Evolutionary conservation across 2,113 vertebrate genomes (phyloP).

Genomic region (Ginglymostoma cirratum): DNA sequence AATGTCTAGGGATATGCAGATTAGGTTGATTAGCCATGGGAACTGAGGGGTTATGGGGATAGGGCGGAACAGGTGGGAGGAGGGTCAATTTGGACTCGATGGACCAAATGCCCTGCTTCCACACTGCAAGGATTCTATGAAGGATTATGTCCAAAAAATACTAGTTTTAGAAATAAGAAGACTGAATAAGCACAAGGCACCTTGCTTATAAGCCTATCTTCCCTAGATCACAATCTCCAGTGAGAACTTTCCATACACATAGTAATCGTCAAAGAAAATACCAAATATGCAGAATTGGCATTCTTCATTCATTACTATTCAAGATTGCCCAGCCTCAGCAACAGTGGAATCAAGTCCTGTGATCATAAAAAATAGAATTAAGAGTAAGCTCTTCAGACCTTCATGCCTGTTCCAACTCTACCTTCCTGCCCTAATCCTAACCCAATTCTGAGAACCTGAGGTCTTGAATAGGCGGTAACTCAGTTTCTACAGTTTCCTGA

Average conservation of each 20-base stretch:
- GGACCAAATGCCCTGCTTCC: too few relatives aligned
- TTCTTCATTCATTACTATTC: neutral
- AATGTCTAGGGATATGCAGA: too few relatives aligned
- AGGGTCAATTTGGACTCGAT: too few relatives aligned
- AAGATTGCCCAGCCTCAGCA: neutral
- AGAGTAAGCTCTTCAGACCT: neutral
- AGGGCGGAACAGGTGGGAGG: too few relatives aligned
- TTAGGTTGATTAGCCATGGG: too few relatives aligned
- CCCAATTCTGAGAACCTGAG: neutral
- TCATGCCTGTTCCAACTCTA: neutral
- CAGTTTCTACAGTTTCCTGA: neutral
- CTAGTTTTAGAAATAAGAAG: neutral
- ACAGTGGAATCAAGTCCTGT: neutral
- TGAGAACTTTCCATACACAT: neutral
- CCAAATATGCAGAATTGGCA: neutral
- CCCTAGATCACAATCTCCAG: neutral
- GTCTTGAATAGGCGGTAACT: neutral
- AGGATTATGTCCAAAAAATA: neutral
- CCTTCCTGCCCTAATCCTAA: neutral
- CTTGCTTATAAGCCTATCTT: neutral
- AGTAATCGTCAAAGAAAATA: neutral
- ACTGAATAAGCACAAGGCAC: neutral
- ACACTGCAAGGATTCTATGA: neutral
- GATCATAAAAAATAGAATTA: neutral
- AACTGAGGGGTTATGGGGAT: too few relatives aligned